Evolutionary conservation across 2,113 vertebrate genomes (phyloP).

Genomic region (Hylia prasina): DNA sequence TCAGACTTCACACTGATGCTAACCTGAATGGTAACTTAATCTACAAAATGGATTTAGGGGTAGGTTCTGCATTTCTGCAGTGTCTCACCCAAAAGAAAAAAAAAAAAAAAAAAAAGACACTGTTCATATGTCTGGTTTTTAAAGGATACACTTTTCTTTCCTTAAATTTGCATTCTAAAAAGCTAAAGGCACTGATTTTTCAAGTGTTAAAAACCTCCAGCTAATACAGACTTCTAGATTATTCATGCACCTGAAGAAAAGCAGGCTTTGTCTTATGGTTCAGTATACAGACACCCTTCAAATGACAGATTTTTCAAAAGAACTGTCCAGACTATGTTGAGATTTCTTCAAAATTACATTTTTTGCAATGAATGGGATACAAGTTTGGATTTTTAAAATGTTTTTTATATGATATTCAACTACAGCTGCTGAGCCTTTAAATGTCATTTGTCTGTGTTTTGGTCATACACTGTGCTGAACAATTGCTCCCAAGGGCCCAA

Average conservation of each 20-base stretch:
- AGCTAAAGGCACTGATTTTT: not conserved
- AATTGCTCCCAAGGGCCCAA: accelerated
- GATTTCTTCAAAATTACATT: not conserved
- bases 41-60: not conserved
- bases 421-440: not conserved
- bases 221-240: not conserved
- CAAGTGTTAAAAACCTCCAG: not conserved
- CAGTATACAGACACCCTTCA: not conserved
- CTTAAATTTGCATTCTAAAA: not conserved
- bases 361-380: not conserved
- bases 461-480: not conserved
- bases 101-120: accelerated
- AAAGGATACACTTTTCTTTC: not conserved
- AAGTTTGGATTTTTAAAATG: not conserved
- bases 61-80: not conserved
- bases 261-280: not conserved
- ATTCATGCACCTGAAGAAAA: not conserved
- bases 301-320: not conserved
- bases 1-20: not conserved
- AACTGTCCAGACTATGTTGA: not conserved
- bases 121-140: not conserved
- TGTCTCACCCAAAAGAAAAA: not conserved
- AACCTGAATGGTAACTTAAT: not conserved
- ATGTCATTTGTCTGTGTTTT: not conserved
- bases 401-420: not conserved